These are phyloP conservation scores for Rhinopomastus cyanomelas DNA, from an alignment of 2,113 vertebrate genomes.

Conservation along the genomic window DNA sequence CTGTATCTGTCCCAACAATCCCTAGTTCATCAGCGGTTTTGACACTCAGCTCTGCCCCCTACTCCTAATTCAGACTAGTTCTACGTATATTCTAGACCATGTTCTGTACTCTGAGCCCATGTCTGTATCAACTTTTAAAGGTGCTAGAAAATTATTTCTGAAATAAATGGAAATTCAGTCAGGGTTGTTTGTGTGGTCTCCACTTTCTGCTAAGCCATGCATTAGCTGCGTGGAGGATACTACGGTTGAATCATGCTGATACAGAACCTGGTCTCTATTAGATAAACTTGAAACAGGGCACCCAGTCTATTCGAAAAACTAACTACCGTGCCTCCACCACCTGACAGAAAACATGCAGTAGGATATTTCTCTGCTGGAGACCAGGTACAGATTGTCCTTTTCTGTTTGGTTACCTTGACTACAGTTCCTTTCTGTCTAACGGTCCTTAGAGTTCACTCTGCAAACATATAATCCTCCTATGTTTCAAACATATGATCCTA, in stretches of 20 bases:
- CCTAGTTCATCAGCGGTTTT: background rate
- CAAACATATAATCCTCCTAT: background rate
- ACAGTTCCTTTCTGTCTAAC: background rate
- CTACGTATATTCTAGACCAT: accelerated
- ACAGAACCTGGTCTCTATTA: background rate
- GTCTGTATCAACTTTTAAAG: background rate
- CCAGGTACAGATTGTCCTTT: background rate
- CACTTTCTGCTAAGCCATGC: background rate
- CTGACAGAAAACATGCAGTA: background rate
- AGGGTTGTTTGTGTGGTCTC: background rate
- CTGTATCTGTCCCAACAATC: background rate
- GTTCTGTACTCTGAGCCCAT: background rate
- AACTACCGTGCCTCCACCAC: background rate
- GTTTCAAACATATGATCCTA: background rate
- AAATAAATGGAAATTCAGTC: background rate
- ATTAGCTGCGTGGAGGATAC: background rate
- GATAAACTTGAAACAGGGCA: background rate
- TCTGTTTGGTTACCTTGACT: background rate
- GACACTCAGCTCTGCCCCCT: background rate
- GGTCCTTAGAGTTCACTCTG: background rate
- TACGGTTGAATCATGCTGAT: background rate
- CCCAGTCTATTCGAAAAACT: background rate
- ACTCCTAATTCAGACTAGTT: background rate
- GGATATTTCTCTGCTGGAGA: background rate
- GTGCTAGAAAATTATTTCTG: background rate